Percentiles rank a stretch among this genome's conserved stretches.
These are phyloP conservation scores for Pseudomyrmex sp. DNA, from an alignment of 1,140 invertebrate genomes.

Conservation along the genomic window DNA sequence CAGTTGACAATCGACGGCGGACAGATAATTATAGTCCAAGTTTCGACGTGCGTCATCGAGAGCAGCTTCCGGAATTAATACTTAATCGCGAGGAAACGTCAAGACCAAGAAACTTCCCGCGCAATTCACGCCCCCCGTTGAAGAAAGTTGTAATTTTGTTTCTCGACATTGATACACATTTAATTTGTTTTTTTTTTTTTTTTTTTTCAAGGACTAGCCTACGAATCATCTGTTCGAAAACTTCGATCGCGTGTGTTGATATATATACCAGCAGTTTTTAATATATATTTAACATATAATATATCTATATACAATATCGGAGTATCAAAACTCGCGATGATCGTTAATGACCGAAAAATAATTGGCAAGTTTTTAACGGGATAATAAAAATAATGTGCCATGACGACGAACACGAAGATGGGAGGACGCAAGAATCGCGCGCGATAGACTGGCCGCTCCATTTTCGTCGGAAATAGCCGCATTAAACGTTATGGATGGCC, in stretches of 20 bases:
- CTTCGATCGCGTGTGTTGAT: conserved; percentile 1
- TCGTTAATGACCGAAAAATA: conserved; percentile 46
- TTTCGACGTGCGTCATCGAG: conserved; percentile 42
- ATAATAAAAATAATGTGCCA: conserved; percentile 48
- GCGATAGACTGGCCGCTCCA: conserved; percentile 42
- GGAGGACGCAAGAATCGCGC: conserved; percentile 30
- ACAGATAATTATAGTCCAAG: conserved; percentile 32
- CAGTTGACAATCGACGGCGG: conserved; percentile 22
- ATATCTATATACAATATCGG: not conserved
- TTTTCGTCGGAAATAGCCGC: conserved; percentile 48
- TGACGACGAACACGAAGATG: conserved; percentile 26
- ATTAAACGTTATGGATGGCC: conserved; percentile 59
- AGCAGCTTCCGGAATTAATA: conserved; percentile 48
- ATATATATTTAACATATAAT: not conserved
- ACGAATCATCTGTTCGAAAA: not conserved
- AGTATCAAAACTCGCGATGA: conserved; percentile 16
- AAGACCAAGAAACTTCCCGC: conserved; percentile 22
- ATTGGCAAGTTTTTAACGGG: conserved; percentile 54
- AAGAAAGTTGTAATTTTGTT: conserved; percentile 42
- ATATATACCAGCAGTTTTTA: not conserved
- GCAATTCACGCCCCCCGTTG: conserved; percentile 19
- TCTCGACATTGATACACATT: conserved; percentile 3
- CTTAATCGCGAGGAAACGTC: conserved; percentile 34
- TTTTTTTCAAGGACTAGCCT: not conserved
- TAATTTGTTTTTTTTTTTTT: conserved; percentile 18